Conservation (phyloP, 2,888 invertebrate species). For the Tortricodes alternella region DNA sequence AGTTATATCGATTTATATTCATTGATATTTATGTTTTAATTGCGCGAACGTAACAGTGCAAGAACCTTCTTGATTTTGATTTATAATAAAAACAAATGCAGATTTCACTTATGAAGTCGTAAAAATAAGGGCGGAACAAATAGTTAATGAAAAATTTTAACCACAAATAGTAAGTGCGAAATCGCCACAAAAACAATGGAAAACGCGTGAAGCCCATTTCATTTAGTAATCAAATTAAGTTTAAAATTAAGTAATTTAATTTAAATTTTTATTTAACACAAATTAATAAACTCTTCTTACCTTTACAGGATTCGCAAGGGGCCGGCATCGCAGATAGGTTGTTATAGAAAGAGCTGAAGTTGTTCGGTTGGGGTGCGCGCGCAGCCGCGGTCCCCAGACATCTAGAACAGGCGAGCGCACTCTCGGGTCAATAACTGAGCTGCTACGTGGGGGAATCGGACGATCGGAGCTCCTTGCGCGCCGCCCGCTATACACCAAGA, state of each 20-base stretch:
- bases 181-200: no score
- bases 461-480: conserved; percentile 48
- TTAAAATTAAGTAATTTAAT: not conserved
- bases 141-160: no score
- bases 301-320: conserved; percentile 74
- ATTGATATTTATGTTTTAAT: no score
- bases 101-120: no score
- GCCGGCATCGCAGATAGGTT: conserved; percentile 65
- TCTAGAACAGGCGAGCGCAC: conserved; percentile 40
- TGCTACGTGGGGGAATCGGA: conserved; percentile 62
- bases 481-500: conserved; percentile 43
- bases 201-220: not conserved
- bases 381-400: conserved; percentile 47
- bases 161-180: no score
- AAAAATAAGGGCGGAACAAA: no score
- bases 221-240: not conserved
- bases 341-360: conserved; percentile 38
- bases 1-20: not conserved
- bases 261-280: no score
- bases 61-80: no score
- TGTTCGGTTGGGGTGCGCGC: conserved; percentile 54
- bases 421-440: conserved; percentile 78
- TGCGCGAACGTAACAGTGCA: no score
- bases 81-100: no score
- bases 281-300: no score